Conservation (phyloP, 2,888 invertebrate species). For the Campoplex capitator region DNA sequence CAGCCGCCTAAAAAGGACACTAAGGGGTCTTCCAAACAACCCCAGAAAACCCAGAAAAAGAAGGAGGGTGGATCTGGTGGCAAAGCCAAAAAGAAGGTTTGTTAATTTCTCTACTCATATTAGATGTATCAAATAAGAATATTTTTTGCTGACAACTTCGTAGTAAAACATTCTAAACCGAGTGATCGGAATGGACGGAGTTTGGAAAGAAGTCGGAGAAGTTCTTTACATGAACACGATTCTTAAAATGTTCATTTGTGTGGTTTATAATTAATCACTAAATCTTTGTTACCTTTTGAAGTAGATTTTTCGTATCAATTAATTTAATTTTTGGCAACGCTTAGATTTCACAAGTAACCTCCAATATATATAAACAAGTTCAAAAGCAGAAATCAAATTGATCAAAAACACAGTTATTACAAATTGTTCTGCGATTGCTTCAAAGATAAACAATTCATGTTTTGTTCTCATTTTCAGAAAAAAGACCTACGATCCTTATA, state of each 20-base stretch:
- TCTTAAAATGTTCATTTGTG: neutral
- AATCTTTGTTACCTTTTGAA: neutral
- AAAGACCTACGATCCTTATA: too few relatives aligned
- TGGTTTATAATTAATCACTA: neutral
- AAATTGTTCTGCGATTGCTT: too few relatives aligned
- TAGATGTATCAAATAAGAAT: neutral
- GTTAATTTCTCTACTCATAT: conserved; percentile 34
- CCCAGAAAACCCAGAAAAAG: conserved; percentile 97
- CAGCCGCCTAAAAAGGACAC: conserved; percentile 98
- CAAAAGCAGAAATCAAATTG: too few relatives aligned
- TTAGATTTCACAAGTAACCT: neutral
- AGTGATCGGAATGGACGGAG: neutral
- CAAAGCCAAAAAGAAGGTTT: conserved; percentile 98
- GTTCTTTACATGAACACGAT: neutral
- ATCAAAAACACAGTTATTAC: too few relatives aligned
- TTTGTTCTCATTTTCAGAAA: too few relatives aligned
- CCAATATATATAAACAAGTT: neutral
- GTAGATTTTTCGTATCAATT: neutral
- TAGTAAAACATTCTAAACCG: neutral
- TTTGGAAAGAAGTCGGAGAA: neutral
- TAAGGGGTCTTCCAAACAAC: conserved; percentile 95
- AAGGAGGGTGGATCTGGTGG: conserved; percentile 98
- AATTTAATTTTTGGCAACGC: neutral
- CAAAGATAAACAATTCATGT: too few relatives aligned
- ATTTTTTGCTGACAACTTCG: neutral